These are phyloP conservation scores for Deroplatys truncata DNA, from an alignment of 2,888 invertebrate genomes.

Conservation along the genomic window DNA sequence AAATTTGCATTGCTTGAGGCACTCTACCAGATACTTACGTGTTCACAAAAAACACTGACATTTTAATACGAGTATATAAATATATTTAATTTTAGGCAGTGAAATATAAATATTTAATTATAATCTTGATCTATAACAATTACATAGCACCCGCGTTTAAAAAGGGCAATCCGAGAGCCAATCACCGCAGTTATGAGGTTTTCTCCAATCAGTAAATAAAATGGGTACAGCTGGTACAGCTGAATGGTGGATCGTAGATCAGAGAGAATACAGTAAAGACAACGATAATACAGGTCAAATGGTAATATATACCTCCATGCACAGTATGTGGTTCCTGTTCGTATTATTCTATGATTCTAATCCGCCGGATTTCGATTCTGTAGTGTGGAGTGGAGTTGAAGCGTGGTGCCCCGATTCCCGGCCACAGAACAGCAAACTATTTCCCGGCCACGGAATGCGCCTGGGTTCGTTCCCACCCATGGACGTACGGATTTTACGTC, in stretches of 20 bases:
- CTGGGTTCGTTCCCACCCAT: no score
- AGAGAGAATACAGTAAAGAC: background rate
- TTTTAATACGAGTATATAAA: slow-evolving; percentile 40
- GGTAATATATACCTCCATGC: no score
- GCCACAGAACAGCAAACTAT: no score
- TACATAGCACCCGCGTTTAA: slow-evolving; percentile 31
- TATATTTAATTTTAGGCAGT: background rate
- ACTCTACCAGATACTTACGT: slow-evolving; percentile 54
- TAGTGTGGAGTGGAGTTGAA: no score
- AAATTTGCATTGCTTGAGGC: background rate
- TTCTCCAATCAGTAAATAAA: slow-evolving; percentile 32
- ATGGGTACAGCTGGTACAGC: background rate
- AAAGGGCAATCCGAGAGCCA: slow-evolving; percentile 28
- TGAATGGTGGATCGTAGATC: background rate
- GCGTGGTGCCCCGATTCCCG: no score
- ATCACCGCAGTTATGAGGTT: slow-evolving; percentile 31
- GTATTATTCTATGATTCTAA: no score
- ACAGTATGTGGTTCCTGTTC: no score
- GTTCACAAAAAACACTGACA: slow-evolving; percentile 69
- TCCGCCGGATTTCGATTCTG: no score
- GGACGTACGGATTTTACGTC: no score
- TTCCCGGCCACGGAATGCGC: no score
- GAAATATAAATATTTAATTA: background rate
- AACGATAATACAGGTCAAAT: no score
- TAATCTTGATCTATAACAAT: background rate